Conservation (phyloP, 2,888 invertebrate genomes). For the Apodemia duryi region DNA sequence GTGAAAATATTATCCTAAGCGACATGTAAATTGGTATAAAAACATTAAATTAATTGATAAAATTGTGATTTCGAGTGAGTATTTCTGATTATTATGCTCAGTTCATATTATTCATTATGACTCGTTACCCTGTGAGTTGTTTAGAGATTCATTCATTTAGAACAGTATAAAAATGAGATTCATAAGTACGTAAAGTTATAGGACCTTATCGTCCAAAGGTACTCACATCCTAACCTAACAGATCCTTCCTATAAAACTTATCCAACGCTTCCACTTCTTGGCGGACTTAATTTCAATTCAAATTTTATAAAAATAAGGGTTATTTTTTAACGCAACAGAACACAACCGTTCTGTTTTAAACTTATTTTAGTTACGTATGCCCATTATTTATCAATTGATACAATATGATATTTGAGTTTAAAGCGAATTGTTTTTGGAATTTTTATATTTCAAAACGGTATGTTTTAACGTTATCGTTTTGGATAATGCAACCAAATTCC, state of each 20-base stretch:
- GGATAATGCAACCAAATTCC: too few relatives aligned
- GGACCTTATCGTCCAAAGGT: slow-evolving; percentile 3
- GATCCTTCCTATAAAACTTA: not conserved
- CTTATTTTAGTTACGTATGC: slow-evolving; percentile 7
- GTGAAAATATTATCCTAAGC: slow-evolving; percentile 49
- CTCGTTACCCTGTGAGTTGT: slow-evolving; percentile 70
- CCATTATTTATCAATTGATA: not conserved
- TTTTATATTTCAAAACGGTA: not conserved
- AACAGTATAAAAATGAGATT: slow-evolving; percentile 34
- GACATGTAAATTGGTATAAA: slow-evolving; percentile 46
- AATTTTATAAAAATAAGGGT: slow-evolving; percentile 10
- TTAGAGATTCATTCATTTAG: slow-evolving; percentile 49
- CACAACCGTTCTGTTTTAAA: not conserved
- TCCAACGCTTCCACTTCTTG: not conserved
- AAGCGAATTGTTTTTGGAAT: not conserved
- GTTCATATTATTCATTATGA: slow-evolving; percentile 47
- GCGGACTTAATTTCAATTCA: slow-evolving; percentile 3
- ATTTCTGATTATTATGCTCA: slow-evolving; percentile 63
- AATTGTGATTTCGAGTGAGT: slow-evolving; percentile 68
- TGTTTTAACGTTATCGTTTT: not conserved
- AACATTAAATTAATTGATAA: slow-evolving; percentile 43
- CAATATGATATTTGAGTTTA: slow-evolving; percentile 3
- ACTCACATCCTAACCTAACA: slow-evolving; percentile 12
- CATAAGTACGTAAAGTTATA: slow-evolving; percentile 42
- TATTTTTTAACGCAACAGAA: not conserved